Evolutionary conservation across 1,140 invertebrate genomes (phyloP), one percentile per base, ranked within the genome.

Genomic region (Druon quercuslanigerum): DNA sequence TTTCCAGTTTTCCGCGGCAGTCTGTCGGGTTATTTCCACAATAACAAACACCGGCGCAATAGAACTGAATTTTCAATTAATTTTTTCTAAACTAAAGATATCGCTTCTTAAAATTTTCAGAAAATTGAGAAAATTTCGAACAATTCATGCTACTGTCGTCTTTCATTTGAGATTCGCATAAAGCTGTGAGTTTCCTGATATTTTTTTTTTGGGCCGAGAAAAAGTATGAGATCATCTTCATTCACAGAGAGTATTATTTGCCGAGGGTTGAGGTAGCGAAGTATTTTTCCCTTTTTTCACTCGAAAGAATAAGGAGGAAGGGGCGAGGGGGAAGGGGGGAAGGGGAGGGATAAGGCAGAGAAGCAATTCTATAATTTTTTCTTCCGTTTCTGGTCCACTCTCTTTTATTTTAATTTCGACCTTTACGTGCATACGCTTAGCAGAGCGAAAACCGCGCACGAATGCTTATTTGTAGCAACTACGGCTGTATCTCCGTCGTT

Each of bases 381-480:
- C 54, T 72, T 74, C 82, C 76, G 78, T 83, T 80, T 76, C 73
- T 72, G 76, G 74, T 79, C 72, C 66, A 73, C 78, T 78, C 76
- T 80, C 73, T 70, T 78, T 84, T 82, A 85, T 82, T 85, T 84
- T 84, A 84, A 84, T 85, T 82, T 76, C 81, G 75, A 83, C 79
- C 77, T 81, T 76, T 79, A 71, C 76, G 70, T 57, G 78, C 70
- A 78, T 46, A 80, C 75, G 81, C 77, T 81, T 57, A 72, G 76
- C 75, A 20, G 77, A 79, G 79, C 72, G 71, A 72, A 70, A 84
- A 79, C 79, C 77, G 76, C 78, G 73, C 70, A 74, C 74, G 73
- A 72, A 66, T 66, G 60, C 60, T 66, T 66, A 66, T 66, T 66
- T 66, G 60, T 66, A 66, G 60, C 60, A 25, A 66, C 25, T 40